A percentile compares a stretch with the other conserved stretches of the same genome.
These are phyloP conservation scores for Mus pahari DNA, from an alignment of 2,113 vertebrate species.

Conservation along the genomic window DNA sequence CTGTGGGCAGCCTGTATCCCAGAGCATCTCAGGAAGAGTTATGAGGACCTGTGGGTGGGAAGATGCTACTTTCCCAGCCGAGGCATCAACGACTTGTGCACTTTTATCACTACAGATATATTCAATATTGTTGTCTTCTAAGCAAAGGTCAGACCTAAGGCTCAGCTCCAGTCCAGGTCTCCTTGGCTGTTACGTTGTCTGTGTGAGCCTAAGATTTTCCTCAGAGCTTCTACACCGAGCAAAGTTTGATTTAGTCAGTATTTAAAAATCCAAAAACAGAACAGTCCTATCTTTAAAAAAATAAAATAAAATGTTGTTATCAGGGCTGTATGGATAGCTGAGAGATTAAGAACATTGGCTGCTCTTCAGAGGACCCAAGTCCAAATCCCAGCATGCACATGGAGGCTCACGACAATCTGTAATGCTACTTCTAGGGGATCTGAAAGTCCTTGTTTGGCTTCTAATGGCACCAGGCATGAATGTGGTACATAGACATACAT, in stretches of 20 bases:
- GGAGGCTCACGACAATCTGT: background rate
- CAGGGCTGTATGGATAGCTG: background rate
- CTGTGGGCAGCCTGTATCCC: background rate
- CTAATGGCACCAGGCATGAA: background rate
- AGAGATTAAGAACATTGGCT: background rate
- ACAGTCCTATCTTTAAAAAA: background rate
- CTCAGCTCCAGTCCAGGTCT: background rate
- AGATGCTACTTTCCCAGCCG: background rate
- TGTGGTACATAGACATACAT: background rate
- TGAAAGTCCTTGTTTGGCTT: background rate
- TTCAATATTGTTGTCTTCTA: background rate
- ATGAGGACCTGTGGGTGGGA: background rate
- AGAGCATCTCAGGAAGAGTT: background rate
- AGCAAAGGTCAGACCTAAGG: background rate
- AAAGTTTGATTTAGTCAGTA: background rate
- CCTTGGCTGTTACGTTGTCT: background rate
- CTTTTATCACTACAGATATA: background rate
- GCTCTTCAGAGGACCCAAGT: background rate
- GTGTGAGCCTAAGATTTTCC: background rate
- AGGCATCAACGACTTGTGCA: background rate
- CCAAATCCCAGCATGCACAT: background rate
- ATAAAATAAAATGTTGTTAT: background rate
- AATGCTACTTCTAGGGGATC: background rate
- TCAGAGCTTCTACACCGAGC: background rate
- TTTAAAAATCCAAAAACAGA: constrained; percentile 3